phyloP scores from a whole-genome alignment of 2,888 invertebrate genomes.

The Plagiodera versicolora region DNA sequence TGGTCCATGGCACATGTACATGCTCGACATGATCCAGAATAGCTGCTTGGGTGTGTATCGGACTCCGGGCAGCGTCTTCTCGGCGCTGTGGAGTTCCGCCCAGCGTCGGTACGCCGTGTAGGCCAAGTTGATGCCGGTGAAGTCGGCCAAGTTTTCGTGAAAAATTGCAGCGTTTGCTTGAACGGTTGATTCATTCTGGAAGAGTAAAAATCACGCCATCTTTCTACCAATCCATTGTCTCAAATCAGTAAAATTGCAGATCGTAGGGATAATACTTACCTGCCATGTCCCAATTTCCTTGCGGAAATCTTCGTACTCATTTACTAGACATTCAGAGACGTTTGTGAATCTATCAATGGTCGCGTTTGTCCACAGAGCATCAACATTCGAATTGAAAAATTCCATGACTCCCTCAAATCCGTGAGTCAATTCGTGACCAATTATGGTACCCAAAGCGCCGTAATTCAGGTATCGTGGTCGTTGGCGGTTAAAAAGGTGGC shows the following conservation, averaged over 20 bases:
- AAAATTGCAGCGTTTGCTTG: constrained; percentile 84
- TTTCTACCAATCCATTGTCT: too few relatives aligned
- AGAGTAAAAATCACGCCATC: too few relatives aligned
- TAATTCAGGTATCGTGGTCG: constrained; percentile 46
- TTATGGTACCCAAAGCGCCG: constrained; percentile 43
- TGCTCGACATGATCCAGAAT: constrained; percentile 53
- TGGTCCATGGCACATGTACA: constrained; percentile 38
- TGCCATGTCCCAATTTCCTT: constrained; percentile 17
- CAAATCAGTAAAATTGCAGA: too few relatives aligned
- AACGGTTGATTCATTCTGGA: too few relatives aligned
- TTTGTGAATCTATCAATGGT: constrained; percentile 30
- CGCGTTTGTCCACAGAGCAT: constrained; percentile 32
- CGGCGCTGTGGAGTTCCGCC: constrained; percentile 66
- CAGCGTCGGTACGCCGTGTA: constrained; percentile 79
- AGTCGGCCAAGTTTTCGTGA: constrained; percentile 90
- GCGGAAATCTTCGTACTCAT: constrained; percentile 36
- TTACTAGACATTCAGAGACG: constrained; percentile 33
- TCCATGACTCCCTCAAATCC: constrained; percentile 26
- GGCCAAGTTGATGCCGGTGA: constrained; percentile 85
- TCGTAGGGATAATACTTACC: constrained; percentile 23
- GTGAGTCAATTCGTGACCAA: constrained; percentile 46
- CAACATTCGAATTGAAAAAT: not conserved
- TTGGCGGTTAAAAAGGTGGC: constrained; percentile 36
- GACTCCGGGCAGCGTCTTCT: constrained; percentile 65
- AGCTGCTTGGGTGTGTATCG: constrained; percentile 64